Percentiles rank a stretch among this genome's conserved stretches.
Evolutionary conservation across 2,797 vertebrate species (phyloP).

Genomic region (Chaenodraco wilsoni): DNA sequence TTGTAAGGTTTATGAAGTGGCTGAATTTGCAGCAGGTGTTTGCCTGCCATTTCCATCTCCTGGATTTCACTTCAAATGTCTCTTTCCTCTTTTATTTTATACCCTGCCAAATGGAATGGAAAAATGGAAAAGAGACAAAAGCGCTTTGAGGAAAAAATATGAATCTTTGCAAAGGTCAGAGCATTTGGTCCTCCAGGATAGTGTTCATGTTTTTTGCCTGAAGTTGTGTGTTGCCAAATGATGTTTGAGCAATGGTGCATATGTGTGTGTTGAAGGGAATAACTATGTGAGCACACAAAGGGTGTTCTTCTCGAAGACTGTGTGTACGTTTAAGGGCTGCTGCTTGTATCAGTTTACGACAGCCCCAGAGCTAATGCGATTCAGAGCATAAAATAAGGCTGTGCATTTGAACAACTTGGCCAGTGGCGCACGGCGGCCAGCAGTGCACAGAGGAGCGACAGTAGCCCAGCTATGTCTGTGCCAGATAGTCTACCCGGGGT

Average conservation of each 20-base stretch:
- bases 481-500: slow-evolving; percentile 65
- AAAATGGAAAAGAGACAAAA: slow-evolving; percentile 57
- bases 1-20: slow-evolving; percentile 17
- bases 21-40: slow-evolving; percentile 47
- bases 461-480: slow-evolving; percentile 59
- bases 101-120: slow-evolving; percentile 53
- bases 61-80: slow-evolving; percentile 40
- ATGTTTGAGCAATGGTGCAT: slow-evolving; percentile 24
- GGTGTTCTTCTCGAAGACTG: slow-evolving; percentile 39
- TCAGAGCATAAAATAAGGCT: slow-evolving; percentile 61
- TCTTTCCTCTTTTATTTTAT: slow-evolving; percentile 18
- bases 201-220: slow-evolving; percentile 38
- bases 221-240: slow-evolving; percentile 22
- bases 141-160: slow-evolving; percentile 38
- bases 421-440: slow-evolving; percentile 55
- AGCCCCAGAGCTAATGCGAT: slow-evolving; percentile 70
- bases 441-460: slow-evolving; percentile 51
- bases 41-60: slow-evolving; percentile 16
- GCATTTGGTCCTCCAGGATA: slow-evolving; percentile 48
- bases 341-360: slow-evolving; percentile 63
- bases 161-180: slow-evolving; percentile 71
- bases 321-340: slow-evolving; percentile 54
- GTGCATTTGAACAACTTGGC: slow-evolving; percentile 73
- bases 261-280: slow-evolving; percentile 15
- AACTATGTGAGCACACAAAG: slow-evolving; percentile 19